phyloP scores from a whole-genome alignment of 2,797 vertebrate species.

The Sebastes reedi region DNA sequence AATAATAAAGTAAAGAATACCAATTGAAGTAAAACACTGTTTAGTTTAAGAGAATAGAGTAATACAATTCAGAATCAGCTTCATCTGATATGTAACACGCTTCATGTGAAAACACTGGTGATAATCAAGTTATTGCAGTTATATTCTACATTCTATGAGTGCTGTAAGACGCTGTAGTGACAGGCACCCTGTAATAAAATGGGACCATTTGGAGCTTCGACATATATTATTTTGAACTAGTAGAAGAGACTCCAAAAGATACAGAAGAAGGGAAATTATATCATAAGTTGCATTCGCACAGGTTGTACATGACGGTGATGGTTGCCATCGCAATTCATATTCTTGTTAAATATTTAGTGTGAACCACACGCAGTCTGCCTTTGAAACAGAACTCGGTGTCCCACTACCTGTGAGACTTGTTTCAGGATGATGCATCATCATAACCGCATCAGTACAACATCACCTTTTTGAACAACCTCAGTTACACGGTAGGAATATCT shows the following conservation, averaged over 20 bases:
- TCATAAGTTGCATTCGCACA: not conserved
- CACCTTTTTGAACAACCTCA: not conserved
- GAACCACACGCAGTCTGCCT: not conserved
- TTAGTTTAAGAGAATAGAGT: not conserved
- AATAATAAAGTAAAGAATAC: not conserved
- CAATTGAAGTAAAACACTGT: not conserved
- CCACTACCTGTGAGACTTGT: not conserved
- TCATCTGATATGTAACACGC: not conserved
- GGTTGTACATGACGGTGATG: not conserved
- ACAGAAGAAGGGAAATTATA: not conserved
- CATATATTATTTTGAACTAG: not conserved
- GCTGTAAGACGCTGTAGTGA: not conserved
- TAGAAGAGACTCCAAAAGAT: not conserved
- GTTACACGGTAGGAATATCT: not conserved
- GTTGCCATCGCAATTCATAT: not conserved
- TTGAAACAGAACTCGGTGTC: not conserved
- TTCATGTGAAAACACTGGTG: not conserved
- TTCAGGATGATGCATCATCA: not conserved
- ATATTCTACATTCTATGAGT: not conserved
- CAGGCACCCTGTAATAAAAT: not conserved
- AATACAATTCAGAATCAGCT: not conserved
- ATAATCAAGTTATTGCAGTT: not conserved
- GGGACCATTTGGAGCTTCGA: not conserved
- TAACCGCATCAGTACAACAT: not conserved
- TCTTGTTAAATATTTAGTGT: slow-evolving; percentile 21